Percentiles rank a stretch among this genome's conserved stretches.
Conservation (phyloP, 1,140 invertebrate genomes). For the Monochamus saltuarius region DNA sequence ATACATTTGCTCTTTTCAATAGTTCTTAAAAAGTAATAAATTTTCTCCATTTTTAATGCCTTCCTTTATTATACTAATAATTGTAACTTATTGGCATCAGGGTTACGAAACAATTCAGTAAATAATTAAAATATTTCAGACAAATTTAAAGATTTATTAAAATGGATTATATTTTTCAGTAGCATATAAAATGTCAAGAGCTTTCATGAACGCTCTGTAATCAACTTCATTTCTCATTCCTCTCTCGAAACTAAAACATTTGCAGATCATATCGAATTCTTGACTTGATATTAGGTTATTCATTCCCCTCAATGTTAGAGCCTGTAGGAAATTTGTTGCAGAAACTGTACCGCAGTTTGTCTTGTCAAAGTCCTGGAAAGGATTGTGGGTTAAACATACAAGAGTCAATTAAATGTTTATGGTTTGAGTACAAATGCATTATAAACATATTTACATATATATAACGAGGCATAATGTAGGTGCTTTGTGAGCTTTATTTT, state of each 20-base stretch:
- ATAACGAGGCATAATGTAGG: too few relatives aligned
- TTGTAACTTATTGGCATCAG: too few relatives aligned
- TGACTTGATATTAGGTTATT: conserved; percentile 58
- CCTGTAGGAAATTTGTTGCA: conserved; percentile 60
- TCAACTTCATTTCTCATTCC: conserved; percentile 62
- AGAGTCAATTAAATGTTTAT: neutral
- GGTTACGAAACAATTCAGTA: too few relatives aligned
- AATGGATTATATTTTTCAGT: conserved; percentile 52
- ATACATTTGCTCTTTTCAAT: too few relatives aligned
- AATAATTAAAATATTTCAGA: too few relatives aligned
- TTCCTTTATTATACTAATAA: too few relatives aligned
- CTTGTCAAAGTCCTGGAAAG: conserved; percentile 64
- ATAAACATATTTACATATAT: conserved; percentile 6
- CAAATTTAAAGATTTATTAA: conserved; percentile 32
- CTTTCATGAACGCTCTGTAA: conserved; percentile 61
- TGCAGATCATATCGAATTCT: conserved; percentile 65
- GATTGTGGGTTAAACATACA: conserved; percentile 5
- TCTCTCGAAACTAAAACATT: conserved; percentile 65
- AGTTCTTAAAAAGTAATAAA: too few relatives aligned
- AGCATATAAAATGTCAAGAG: conserved; percentile 56
- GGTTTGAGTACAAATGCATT: neutral
- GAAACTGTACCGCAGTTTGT: conserved; percentile 63
- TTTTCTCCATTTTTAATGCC: too few relatives aligned
- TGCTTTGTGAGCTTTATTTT: conserved; percentile 22
- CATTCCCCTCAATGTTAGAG: conserved; percentile 62